phyloP scores from a whole-genome alignment of 2,797 vertebrate genomes.

The Cryptoblepharus egeriae region DNA sequence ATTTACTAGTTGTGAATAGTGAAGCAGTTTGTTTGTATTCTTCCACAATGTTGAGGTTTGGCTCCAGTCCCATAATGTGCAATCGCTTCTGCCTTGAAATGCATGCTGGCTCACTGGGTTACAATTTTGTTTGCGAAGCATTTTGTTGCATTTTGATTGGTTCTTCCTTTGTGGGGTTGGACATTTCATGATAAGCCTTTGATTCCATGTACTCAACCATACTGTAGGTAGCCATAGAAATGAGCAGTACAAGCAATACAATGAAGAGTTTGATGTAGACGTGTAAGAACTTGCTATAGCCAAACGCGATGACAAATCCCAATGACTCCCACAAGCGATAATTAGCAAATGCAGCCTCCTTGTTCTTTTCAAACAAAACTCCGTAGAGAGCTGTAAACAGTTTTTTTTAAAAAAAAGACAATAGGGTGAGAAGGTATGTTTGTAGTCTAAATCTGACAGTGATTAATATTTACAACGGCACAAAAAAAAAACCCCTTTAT shows the following conservation, averaged over 20 bases:
- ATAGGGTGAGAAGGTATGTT: neutral
- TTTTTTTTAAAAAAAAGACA: neutral
- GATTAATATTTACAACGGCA: neutral
- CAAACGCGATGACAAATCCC: conserved; percentile 90
- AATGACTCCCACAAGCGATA: conserved; percentile 95
- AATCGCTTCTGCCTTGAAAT: neutral
- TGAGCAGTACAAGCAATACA: conserved; percentile 78
- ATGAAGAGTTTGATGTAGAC: conserved; percentile 88
- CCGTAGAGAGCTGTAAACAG: conserved; percentile 87
- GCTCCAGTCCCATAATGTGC: neutral
- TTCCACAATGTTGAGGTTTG: neutral
- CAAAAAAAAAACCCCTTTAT: neutral
- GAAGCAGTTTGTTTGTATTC: neutral
- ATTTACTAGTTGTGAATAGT: neutral
- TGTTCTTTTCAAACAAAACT: conserved; percentile 85
- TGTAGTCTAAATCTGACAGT: conserved; percentile 3
- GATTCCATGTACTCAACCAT: conserved; percentile 82
- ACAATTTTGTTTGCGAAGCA: neutral
- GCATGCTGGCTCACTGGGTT: neutral
- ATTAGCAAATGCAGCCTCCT: conserved; percentile 94
- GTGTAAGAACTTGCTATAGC: conserved; percentile 89
- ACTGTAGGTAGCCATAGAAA: conserved; percentile 79
- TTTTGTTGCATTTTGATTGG: conserved; percentile 31
- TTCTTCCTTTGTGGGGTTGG: conserved; percentile 2
- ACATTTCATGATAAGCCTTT: conserved; percentile 21